Base-by-base conservation (phyloP, 2,797 vertebrate genomes). In the Serranus cabrilla region DNA sequence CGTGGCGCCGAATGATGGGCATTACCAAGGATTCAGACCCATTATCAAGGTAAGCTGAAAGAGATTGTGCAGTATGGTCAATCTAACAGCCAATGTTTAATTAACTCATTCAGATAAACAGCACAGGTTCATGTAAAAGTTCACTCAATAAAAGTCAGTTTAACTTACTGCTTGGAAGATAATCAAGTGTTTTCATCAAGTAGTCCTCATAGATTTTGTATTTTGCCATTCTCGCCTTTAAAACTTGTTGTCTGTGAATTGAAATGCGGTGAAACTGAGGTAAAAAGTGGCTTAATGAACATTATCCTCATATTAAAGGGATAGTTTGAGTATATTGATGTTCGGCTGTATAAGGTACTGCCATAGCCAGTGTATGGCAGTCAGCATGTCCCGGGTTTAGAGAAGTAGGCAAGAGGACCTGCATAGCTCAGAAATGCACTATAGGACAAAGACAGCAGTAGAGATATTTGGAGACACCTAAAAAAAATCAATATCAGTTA, bases 131-230 rank as follows among this genome's bases (percentile, higher is more conserved):
- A 58, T 46, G 18, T 45, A 61, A 59, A 71, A 1, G 21, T 31
- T 45, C 12, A 31, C 10, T 37, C 46, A 68, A 16, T 27, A 13
- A 20, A 25, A 37, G 9, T 18, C 10, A 21, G 20, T 18, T 45
- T 49, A 43, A 91, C 93, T 78, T 91, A 96, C 94, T 91, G 25
- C 90, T 92, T 46, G 94, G 95, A 46, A 96, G 85, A 79, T 88
- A 86, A 78, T 95, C 88, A 6, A 94, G 67, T 25, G 93, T 93
- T 90, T 95, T 93, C 73, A 91, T 78, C 74, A 96, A 75, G 76
- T 95, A 97, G 86, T 95, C 90, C 86, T 96, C 92, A 47, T 90
- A 94, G 13, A 82, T 80, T 90, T 94, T 90, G n/a, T 95, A 90
- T 80, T 93, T 96, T 77, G 76, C 54, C 40, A 93, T 79, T 66